Evolutionary conservation across 2,888 invertebrate species (phyloP), one percentile per base, ranked within the genome.

Genomic region (Camptogramma bilineatum): DNA sequence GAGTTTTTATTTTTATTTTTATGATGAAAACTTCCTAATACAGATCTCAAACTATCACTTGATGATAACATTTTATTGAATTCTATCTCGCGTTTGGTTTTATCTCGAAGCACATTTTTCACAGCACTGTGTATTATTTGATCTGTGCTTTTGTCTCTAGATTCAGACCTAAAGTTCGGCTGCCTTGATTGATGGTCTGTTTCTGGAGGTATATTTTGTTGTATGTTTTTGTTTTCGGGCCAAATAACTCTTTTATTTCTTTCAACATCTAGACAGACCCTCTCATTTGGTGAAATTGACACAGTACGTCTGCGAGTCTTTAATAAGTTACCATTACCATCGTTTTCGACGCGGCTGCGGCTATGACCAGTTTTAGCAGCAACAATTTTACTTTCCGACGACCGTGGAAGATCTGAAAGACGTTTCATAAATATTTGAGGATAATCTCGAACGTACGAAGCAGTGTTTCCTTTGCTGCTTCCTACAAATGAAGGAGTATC

Each of bases 391-490:
- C 50, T 55, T n/a, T 73, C 73, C 8, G 55, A 58, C 28, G 58
- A 21, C 7, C 71, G 66, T 60, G 77, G 72, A 19, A 74, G 59
- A 24, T 86, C 86, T 0, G 82, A 70, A 10, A 78, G 66, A 54
- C 81, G 89, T 72, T 86, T 91, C 81, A 83, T 86, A 73, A 92
- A 92, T 77, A 91, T 90, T 72, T 91, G 83, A 16, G 91, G 91
- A 74, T 90, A 91, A 55, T 92, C 86, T 34, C 82, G 81, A 48
- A 92, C 71, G 64, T 91, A 92, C 4, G 87, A 86, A n/a, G 89
- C 85, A 24, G 79, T 82, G 51, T 74, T 83, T 24, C 77, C 81
- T 73, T 75, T 84, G 56, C 76, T 86, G 56, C 77, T 88, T 3
- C 84, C 86, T 1, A 88, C 82, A 19, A 78, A 73, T 8, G 80